A percentile compares a stretch with the other conserved stretches of the same genome.
These are phyloP conservation scores for Acanthurus tractus DNA, from an alignment of 2,797 vertebrate genomes.

Conservation along the genomic window DNA sequence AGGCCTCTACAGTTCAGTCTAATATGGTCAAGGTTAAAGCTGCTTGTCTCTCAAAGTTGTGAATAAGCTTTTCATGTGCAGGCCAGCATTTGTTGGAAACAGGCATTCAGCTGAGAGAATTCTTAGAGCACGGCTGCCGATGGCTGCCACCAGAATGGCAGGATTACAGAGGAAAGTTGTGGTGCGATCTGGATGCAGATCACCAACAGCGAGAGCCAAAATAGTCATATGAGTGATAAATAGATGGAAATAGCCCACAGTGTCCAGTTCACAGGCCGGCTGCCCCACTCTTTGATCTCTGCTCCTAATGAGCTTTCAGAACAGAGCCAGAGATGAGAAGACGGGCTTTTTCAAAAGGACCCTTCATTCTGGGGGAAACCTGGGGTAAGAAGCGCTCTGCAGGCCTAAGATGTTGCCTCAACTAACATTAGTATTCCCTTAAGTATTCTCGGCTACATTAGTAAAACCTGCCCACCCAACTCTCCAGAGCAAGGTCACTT, in stretches of 20 bases:
- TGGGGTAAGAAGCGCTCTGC: constrained; percentile 68
- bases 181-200: constrained; percentile 69
- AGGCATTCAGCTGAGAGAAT: constrained; percentile 21
- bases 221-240: constrained; percentile 72
- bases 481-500: constrained; percentile 74
- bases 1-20: constrained; percentile 15
- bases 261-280: constrained; percentile 74
- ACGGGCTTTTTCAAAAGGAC: constrained; percentile 71
- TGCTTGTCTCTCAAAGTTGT: constrained; percentile 18
- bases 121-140: constrained; percentile 38
- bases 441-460: constrained; percentile 68
- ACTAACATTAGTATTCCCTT: constrained; percentile 80
- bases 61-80: constrained; percentile 47
- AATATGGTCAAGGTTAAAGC: constrained; percentile 22
- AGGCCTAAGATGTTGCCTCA: constrained; percentile 74
- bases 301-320: constrained; percentile 84
- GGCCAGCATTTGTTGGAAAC: constrained; percentile 44
- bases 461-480: constrained; percentile 73
- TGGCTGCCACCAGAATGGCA: constrained; percentile 70
- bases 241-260: constrained; percentile 79
- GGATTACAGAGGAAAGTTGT: constrained; percentile 66
- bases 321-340: constrained; percentile 79
- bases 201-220: constrained; percentile 69
- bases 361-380: constrained; percentile 73
- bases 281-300: constrained; percentile 80